A percentile compares a stretch with the other conserved stretches of the same genome.
These are phyloP conservation scores for Phyto melanocephala DNA, from an alignment of 2,888 invertebrate species.

Conservation along the genomic window DNA sequence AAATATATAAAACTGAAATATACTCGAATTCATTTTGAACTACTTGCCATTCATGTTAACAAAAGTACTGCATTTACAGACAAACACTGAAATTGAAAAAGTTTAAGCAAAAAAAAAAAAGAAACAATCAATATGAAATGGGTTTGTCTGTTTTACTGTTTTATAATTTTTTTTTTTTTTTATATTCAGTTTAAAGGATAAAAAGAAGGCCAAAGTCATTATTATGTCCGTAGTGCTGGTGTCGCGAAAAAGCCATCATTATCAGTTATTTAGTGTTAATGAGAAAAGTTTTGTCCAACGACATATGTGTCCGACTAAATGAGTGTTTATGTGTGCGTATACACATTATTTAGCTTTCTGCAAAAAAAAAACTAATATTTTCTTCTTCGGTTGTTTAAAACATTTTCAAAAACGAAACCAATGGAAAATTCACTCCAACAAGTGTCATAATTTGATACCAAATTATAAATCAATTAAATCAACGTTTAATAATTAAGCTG, in stretches of 20 bases:
- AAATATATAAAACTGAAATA: slow-evolving; percentile 3
- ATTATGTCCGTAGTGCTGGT: not conserved
- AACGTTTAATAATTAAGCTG: no score
- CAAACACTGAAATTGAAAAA: not conserved
- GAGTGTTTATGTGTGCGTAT: not conserved
- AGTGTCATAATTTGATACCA: no score
- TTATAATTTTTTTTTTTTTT: not conserved
- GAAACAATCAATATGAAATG: not conserved
- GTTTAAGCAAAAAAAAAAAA: not conserved
- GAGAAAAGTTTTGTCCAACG: slow-evolving; percentile 70
- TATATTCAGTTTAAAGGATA: not conserved
- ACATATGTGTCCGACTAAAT: slow-evolving; percentile 36
- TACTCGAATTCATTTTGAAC: slow-evolving; percentile 4
- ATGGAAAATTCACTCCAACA: not conserved
- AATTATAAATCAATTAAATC: no score
- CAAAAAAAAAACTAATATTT: no score
- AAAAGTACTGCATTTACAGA: not conserved
- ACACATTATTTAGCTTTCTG: not conserved
- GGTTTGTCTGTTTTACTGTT: not conserved
- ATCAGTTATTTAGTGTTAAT: slow-evolving; percentile 75
- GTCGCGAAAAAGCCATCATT: slow-evolving; percentile 69
- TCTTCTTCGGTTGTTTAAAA: not conserved
- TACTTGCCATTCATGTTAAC: not conserved
- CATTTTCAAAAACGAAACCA: not conserved
- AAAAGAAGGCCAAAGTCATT: slow-evolving; percentile 42